Evolutionary conservation across 1,140 invertebrate species (phyloP).

Genomic region (Penaeus indicus): DNA sequence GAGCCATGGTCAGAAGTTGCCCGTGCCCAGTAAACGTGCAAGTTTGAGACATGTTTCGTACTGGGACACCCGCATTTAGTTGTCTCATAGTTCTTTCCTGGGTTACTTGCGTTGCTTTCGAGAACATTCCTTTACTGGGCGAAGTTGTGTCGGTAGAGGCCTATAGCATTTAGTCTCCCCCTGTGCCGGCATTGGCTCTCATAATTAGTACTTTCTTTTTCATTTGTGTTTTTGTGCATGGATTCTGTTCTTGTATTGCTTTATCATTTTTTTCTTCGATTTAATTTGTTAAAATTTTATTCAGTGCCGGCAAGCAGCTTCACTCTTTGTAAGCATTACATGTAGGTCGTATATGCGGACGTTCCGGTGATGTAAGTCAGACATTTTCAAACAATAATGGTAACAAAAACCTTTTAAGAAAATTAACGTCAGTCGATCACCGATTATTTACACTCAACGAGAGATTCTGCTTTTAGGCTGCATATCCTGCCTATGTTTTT

Average conservation of each 20-base stretch:
- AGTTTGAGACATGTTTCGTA: no score
- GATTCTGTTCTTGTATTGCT: constrained; percentile 45
- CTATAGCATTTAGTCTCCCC: constrained; percentile 1
- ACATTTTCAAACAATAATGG: not conserved
- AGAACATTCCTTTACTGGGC: no score
- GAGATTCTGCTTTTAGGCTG: not conserved
- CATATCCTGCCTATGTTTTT: not conserved
- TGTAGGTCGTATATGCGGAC: not conserved
- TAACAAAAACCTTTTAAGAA: no score
- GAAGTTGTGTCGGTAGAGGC: no score
- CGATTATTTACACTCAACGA: no score
- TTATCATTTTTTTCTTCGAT: constrained; percentile 21
- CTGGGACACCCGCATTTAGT: no score
- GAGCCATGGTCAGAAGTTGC: no score
- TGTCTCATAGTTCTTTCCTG: no score
- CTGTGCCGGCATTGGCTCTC: constrained; percentile 50
- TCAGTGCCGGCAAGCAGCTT: constrained; percentile 63
- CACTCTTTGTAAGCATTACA: constrained; percentile 28
- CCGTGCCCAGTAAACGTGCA: no score
- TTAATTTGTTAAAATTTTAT: constrained; percentile 21
- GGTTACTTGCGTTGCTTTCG: no score
- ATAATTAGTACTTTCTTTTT: not conserved
- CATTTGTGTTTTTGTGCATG: constrained; percentile 46
- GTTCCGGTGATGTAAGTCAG: not conserved
- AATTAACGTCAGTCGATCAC: no score